Percentiles rank a stretch among this genome's conserved stretches.
Evolutionary conservation across 2,888 invertebrate species (phyloP).

Genomic region (Drosophila monieri): DNA sequence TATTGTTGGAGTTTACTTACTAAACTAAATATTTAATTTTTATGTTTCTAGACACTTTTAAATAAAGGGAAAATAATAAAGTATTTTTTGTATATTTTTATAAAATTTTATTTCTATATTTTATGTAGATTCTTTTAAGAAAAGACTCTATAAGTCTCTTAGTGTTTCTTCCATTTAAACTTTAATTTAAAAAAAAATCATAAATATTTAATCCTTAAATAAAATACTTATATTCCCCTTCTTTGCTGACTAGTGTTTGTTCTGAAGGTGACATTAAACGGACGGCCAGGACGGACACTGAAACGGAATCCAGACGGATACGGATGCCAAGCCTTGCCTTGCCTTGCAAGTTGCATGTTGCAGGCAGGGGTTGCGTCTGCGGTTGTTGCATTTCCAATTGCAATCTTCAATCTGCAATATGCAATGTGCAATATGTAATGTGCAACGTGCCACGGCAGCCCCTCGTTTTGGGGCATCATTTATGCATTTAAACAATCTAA

Average conservation of each 20-base stretch:
- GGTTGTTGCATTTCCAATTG: constrained; percentile 42
- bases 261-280: constrained; percentile 50
- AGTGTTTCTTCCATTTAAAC: no score
- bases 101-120: no score
- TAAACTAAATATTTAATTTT: not conserved
- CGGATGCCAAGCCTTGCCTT: not conserved
- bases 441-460: not conserved
- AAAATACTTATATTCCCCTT: no score
- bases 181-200: no score
- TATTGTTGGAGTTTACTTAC: no score
- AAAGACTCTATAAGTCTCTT: no score
- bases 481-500: constrained; percentile 70
- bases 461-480: constrained; percentile 56
- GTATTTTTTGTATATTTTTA: no score
- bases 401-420: constrained; percentile 14
- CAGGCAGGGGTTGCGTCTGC: constrained; percentile 63
- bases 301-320: constrained; percentile 8
- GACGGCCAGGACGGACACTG: constrained; percentile 9
- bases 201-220: no score
- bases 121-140: no score
- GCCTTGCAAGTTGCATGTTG: constrained; percentile 28
- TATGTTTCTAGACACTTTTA: not conserved
- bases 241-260: constrained; percentile 48
- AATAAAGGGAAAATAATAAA: no score
- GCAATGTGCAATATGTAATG: constrained; percentile 8